Conservation (phyloP, 1,140 invertebrate species). For the Piezodorus guildinii region DNA sequence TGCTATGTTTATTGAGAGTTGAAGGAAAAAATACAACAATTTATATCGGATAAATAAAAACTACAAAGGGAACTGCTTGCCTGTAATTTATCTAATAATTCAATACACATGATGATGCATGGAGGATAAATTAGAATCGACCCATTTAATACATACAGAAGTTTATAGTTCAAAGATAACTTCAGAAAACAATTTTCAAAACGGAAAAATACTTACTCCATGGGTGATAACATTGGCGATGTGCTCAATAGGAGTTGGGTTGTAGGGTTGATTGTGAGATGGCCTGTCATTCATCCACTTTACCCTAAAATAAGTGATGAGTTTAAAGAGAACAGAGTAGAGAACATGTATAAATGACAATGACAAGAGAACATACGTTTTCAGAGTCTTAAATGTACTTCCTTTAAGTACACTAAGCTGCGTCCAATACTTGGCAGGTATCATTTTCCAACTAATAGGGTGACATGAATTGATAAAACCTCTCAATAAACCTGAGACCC, state of each 20-base stretch:
- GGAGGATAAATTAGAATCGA: no score
- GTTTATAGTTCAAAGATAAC: no score
- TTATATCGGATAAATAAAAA: no score
- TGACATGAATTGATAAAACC: background rate
- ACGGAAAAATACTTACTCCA: conserved; percentile 42
- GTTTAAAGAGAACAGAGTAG: background rate
- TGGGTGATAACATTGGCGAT: conserved; percentile 84
- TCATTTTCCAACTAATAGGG: no score
- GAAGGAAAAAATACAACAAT: no score
- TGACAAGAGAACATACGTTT: background rate
- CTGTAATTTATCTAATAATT: no score
- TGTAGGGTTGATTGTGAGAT: conserved; percentile 49
- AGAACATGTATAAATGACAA: background rate
- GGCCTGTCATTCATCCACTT: conserved; percentile 57
- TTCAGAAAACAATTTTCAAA: no score
- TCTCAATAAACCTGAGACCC: background rate
- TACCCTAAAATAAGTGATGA: conserved; percentile 39
- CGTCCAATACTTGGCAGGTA: background rate
- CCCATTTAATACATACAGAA: no score
- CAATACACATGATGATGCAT: no score
- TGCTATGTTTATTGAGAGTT: no score
- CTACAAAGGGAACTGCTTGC: no score
- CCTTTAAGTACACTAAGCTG: background rate
- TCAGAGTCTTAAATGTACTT: background rate
- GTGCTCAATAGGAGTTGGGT: conserved; percentile 71